These are phyloP conservation scores for Eira barbara DNA, from an alignment of 2,113 vertebrate species.

Conservation along the genomic window DNA sequence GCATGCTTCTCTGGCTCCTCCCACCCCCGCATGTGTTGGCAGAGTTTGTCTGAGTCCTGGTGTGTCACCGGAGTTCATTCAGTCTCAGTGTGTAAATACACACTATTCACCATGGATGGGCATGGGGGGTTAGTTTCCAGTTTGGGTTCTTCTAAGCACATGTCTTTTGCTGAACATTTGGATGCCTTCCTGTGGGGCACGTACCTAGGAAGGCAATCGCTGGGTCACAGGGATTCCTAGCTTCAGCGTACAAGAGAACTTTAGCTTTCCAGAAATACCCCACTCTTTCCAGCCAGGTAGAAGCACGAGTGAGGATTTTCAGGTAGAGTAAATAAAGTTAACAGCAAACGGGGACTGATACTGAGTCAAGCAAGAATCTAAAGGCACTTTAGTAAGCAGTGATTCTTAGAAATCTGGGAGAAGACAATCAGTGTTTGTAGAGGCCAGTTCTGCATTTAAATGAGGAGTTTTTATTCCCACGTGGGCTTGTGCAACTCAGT, in stretches of 20 bases:
- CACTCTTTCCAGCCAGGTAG: not conserved
- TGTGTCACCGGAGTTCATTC: not conserved
- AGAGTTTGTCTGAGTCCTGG: rapidly evolving
- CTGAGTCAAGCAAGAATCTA: not conserved
- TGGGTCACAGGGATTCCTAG: rapidly evolving
- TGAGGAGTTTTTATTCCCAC: not conserved
- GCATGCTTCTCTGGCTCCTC: not conserved
- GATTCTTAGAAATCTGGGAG: not conserved
- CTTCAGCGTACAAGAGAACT: not conserved
- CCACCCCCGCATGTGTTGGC: no score
- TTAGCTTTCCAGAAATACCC: not conserved
- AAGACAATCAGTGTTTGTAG: not conserved
- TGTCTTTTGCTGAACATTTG: not conserved
- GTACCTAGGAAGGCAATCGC: not conserved
- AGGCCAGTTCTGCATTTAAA: not conserved
- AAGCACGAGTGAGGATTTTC: not conserved
- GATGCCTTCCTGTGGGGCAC: not conserved
- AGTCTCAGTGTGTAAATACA: not conserved
- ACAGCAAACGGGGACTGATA: not conserved
- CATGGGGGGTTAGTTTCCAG: not conserved
- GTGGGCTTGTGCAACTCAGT: not conserved
- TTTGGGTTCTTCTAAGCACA: not conserved
- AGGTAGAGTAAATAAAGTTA: not conserved
- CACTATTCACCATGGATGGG: not conserved
- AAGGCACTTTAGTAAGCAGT: not conserved